Evolutionary conservation across 2,888 invertebrate species (phyloP).

Genomic region (Clanis bilineata): DNA sequence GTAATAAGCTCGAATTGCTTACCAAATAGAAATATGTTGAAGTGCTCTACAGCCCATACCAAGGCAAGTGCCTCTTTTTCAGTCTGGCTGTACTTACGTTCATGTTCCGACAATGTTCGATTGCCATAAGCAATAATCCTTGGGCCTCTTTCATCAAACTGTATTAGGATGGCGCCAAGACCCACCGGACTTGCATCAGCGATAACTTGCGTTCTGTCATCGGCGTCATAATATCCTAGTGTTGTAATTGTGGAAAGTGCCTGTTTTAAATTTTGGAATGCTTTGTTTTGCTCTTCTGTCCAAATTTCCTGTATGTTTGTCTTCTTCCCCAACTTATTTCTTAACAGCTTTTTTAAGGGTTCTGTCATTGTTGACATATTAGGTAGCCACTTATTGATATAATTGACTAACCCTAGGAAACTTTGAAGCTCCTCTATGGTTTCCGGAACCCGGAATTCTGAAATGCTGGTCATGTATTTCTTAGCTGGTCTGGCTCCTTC

Average conservation of each 20-base stretch:
- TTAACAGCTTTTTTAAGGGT: neutral
- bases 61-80: neutral
- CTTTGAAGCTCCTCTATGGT: neutral
- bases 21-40: conserved; percentile 19
- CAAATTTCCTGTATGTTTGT: neutral
- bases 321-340: neutral
- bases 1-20: conserved; percentile 12
- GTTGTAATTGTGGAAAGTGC: neutral
- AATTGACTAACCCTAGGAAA: neutral
- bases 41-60: neutral
- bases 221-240: neutral
- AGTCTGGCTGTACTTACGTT: neutral
- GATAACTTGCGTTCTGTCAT: neutral
- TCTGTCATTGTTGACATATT: neutral
- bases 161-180: neutral
- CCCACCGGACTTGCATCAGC: neutral
- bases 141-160: neutral
- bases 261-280: neutral
- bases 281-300: neutral
- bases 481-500: too few species aligned
- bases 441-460: neutral
- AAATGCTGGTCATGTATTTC: too few species aligned
- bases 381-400: neutral
- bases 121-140: neutral
- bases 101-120: neutral